Percentiles rank a stretch among this genome's conserved stretches.
Conservation (phyloP, 1,140 invertebrate genomes). For the Goniozus legneri region DNA sequence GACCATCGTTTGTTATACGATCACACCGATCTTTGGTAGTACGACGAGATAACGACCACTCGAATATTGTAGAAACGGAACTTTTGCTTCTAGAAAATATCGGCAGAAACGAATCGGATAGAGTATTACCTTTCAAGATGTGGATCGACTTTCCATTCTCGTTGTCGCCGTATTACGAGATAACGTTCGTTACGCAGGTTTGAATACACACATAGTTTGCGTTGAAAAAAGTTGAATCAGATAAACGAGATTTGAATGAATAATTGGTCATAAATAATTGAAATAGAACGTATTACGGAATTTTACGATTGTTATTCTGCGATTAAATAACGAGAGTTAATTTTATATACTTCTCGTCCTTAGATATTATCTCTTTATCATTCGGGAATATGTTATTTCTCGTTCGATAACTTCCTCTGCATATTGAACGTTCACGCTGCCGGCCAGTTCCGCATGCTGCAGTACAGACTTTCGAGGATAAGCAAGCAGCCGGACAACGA, state of each 20-base stretch:
- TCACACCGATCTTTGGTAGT: slow-evolving; percentile 17
- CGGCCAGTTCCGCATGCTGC: slow-evolving; percentile 29
- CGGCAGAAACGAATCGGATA: slow-evolving; percentile 9
- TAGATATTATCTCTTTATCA: slow-evolving; percentile 18
- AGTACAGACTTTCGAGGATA: slow-evolving; percentile 4
- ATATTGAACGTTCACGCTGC: slow-evolving; percentile 21
- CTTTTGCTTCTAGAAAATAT: slow-evolving; percentile 11
- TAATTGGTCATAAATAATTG: no score
- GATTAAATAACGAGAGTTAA: no score
- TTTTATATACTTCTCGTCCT: no score
- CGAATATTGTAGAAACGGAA: neutral
- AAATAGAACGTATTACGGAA: no score
- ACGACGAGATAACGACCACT: slow-evolving; percentile 12
- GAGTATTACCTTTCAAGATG: neutral
- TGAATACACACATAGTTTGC: neutral
- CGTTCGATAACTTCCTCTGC: slow-evolving; percentile 29
- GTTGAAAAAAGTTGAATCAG: neutral
- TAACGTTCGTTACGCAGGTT: neutral
- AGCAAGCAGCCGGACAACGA: neutral
- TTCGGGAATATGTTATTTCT: slow-evolving; percentile 20
- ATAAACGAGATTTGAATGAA: no score
- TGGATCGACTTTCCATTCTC: neutral
- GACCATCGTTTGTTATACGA: slow-evolving; percentile 9
- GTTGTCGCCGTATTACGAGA: neutral
- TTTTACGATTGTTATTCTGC: no score